Conservation (phyloP, 2,113 vertebrate species). For the Irena cyanogastra region DNA sequence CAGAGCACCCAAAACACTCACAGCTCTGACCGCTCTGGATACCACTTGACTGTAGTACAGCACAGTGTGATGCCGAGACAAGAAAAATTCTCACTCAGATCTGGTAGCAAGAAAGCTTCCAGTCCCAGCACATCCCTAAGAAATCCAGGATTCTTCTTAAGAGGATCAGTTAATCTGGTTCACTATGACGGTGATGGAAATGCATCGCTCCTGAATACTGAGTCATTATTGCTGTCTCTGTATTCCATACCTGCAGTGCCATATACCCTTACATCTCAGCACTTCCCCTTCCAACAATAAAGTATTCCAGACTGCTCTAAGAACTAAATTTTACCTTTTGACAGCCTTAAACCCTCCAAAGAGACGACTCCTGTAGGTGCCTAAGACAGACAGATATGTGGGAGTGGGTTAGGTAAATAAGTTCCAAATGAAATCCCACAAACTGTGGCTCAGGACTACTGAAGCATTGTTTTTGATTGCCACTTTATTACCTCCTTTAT, state of each 20-base stretch:
- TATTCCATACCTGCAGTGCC: not conserved
- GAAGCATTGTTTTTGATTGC: conserved; percentile 56
- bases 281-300: not conserved
- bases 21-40: not conserved
- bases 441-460: conserved; percentile 22
- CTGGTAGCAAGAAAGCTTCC: not conserved
- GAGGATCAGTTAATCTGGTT: not conserved
- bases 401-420: conserved; percentile 48
- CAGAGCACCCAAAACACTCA: not conserved
- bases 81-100: not conserved
- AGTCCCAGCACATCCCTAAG: not conserved
- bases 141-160: not conserved
- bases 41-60: not conserved
- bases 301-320: not conserved
- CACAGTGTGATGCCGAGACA: not conserved
- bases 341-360: not conserved
- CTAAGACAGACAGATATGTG: conserved; percentile 12
- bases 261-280: not conserved
- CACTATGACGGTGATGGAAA: not conserved
- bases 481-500: conserved; percentile 61
- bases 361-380: not conserved
- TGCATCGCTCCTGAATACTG: not conserved
- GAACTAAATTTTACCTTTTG: not conserved
- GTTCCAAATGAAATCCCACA: conserved; percentile 57
- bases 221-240: not conserved